Evolutionary conservation across 1,140 invertebrate genomes (phyloP), one percentile per base, ranked within the genome.

Genomic region (Microplitis demolitor): DNA sequence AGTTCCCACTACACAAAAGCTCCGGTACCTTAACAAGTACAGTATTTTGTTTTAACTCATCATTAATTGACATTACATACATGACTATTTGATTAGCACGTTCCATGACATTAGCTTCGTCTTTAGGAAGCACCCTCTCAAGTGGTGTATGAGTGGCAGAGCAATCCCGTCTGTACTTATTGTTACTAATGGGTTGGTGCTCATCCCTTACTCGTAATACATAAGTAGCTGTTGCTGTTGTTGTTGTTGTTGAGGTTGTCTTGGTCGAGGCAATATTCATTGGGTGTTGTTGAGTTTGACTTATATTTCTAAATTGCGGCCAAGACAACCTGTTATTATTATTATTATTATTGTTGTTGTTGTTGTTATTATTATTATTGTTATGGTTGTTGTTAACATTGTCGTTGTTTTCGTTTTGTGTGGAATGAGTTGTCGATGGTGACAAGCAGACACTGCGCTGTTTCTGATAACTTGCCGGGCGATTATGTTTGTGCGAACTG

Each of bases 71-170:
- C 50, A 67, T 84, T 89, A 93, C 92, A 89, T 94, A 94, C 93
- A 93, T 93, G 83, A 94, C 92, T 86, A 94, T 94, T 84, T 93
- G 93, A 89, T 92, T 93, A 82, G 93, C 93, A 84, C 91, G 90
- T 88, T 93, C 92, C 89, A 94, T 91, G 78, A 93, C 93, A 83
- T 92, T 92, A 75, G 91, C 90, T 88, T 93, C 92, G 82, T 93
- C 91, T 77, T 90, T 90, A 83, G 90, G 89, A 81, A 90, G 83
- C 77, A 89, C 89, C 74, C 89, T 85, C 81, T 89, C 88, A 70
- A 88, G 87, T 76, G 87, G 86, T 72, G 83, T 84, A 74, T 86
- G 85, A 80, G 78, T 85, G 6, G 5, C 11, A 45, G 39, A 9
- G 4, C 6, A 9, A 78, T 85, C 85, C 77, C 82, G 83, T 75